A percentile compares a stretch with the other conserved stretches of the same genome.
phyloP scores from a whole-genome alignment of 2,797 vertebrate species.

The Pelochelys cantorii region DNA sequence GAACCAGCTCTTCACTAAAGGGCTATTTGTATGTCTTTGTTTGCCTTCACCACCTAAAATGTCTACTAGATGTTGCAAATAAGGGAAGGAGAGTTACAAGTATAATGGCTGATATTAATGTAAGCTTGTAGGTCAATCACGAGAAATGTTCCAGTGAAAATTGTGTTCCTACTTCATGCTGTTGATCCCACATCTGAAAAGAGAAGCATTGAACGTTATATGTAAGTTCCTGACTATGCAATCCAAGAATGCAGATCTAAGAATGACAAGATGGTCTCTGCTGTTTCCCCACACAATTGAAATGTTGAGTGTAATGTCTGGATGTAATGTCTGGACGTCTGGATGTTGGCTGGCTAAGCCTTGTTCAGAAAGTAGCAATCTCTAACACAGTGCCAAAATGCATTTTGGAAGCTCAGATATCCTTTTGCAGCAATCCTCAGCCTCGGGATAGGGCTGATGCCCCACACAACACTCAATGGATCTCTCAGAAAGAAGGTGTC shows the following conservation, averaged over 20 bases:
- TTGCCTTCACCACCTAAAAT: not conserved
- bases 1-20: not conserved
- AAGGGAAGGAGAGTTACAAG: not conserved
- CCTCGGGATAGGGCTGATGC: not conserved
- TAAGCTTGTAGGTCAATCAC: not conserved
- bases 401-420: conserved; percentile 12
- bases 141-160: not conserved
- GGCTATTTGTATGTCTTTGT: not conserved
- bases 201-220: not conserved
- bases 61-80: not conserved
- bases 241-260: not conserved
- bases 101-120: not conserved
- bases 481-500: not conserved
- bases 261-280: not conserved
- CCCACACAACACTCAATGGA: not conserved
- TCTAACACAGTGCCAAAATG: not conserved
- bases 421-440: not conserved
- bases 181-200: not conserved
- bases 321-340: too few relatives aligned
- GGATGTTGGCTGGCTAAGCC: not conserved
- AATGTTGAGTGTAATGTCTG: not conserved
- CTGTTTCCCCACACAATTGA: not conserved
- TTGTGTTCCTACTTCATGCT: not conserved
- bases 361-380: not conserved
- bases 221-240: not conserved